Evolutionary conservation across 2,888 invertebrate genomes (phyloP), one percentile per base, ranked within the genome.

Genomic region (Tholera decimalis): DNA sequence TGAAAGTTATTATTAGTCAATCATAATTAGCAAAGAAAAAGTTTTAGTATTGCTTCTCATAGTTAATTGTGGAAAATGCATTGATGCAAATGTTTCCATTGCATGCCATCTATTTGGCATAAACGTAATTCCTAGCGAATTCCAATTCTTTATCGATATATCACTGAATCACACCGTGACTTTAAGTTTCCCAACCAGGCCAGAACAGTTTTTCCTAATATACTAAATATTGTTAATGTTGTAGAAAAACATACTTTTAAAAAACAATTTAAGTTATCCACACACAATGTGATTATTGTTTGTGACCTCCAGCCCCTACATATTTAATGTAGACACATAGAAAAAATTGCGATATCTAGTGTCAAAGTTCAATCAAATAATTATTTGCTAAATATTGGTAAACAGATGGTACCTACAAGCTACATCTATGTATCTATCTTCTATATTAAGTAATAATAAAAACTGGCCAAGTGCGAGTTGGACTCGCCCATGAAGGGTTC

Each of bases 141-240:
- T 28, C 28, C 3, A 5, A 28, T 28, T 28, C 7, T 28, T 28
- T 3, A 3, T 28, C 7, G 28, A 6, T 28, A 28, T 7, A 28
- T 28, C 28, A 13, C 33, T 3, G 41, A 15, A 22, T 22, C 22
- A 35, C 51, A 3, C 3, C 26, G 15, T 55, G 2, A n/a, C 39
- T 20, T 39, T 35, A n/a, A 26, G 13, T 35, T 18, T 49, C 35
- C 15, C 15, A 35, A 35, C 0, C 15, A 1, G 9, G n/a, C 5
- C 22, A 1, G 9, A 26, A 44, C n/a, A 26, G 7, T 4, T 61
- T 35, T 35, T 46, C 22, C 13, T 63, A 11, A 63, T 22, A 33
- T 7, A 15, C 9, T 63, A 20, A 26, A 41, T 59, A 18, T n/a
- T 60, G n/a, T 11, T 30, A 6, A 24, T 11, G 22, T 43, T 62